Base-by-base conservation (phyloP, 2,797 vertebrate genomes). In the Lindbergichthys nudifrons region DNA sequence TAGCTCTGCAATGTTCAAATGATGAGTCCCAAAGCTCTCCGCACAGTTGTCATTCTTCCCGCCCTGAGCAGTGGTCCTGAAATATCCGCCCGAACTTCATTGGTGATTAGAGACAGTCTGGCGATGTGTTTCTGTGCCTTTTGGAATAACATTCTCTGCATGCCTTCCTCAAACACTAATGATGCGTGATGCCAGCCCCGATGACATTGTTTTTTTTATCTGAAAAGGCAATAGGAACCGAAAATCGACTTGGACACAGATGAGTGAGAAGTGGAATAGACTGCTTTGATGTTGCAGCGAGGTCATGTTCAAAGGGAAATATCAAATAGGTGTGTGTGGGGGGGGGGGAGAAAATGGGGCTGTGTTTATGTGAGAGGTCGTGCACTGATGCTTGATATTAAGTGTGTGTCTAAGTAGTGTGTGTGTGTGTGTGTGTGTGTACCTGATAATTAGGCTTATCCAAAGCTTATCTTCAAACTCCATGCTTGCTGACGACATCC, bases 221-320 rank as follows among this genome's bases (percentile, higher is more conserved):
- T 42, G 42, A 82, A 70, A 56, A 41, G 67, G 66, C 48, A 53
- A 43, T 8, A 18, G 48, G 60, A 77, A 78, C 23, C 43, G 77
- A 84, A 83, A 83, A 84, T 75, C 50, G 41, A 70, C 82, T 82
- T 64, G 58, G 83, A 66, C 82, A 74, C 84, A 79, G 85, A 90
- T 78, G 76, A 82, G 75, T 80, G 83, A 82, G 70, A 77, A 87
- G 88, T 86, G 82, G 85, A 78, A 87, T 84, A 82, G 70, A 67
- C 75, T 84, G 42, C 61, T 92, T 88, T 92, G 86, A 92, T 88
- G 86, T 59, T 80, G 61, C 72, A 10, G 64, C 18, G 32, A 85
- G 82, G 87, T 92, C 84, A 80, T 84, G 83, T 86, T 90, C 88
- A 91, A 91, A 88, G 78, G 66, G 66, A 82, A 78, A 81, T 83